A percentile compares a stretch with the other conserved stretches of the same genome.
phyloP scores from a whole-genome alignment of 1,140 invertebrate genomes.

The Octopus sinensis region DNA sequence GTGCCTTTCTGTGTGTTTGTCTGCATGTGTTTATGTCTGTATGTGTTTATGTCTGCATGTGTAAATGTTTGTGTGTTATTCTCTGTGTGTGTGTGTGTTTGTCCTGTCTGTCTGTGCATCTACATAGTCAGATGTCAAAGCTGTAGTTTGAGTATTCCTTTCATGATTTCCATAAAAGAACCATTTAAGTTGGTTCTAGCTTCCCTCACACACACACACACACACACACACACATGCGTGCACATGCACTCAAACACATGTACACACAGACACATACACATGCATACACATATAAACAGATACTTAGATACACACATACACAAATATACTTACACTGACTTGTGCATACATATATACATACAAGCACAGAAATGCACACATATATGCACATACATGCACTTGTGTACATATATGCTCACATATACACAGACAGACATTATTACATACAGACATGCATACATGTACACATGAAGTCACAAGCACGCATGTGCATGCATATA shows the following conservation, averaged over 20 bases:
- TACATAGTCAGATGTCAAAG: too few species aligned
- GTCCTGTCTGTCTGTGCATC: background rate
- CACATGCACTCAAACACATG: background rate
- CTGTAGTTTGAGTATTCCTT: too few species aligned
- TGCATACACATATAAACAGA: background rate
- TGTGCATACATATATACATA: background rate
- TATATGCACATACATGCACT: background rate
- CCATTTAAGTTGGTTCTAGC: too few species aligned
- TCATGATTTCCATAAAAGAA: too few species aligned
- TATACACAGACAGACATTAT: background rate
- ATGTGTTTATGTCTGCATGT: background rate
- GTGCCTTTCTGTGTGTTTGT: background rate
- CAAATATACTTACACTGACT: background rate
- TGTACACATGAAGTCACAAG: slow-evolving; percentile 24
- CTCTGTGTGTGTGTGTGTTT: background rate
- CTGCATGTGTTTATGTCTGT: background rate
- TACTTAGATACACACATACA: background rate
- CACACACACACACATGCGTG: background rate
- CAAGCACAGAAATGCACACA: background rate
- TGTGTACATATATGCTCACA: background rate
- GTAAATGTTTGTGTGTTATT: background rate
- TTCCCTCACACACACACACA: background rate
- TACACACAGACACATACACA: background rate
- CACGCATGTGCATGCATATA: slow-evolving; percentile 22
- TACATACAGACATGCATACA: slow-evolving; percentile 23